Percentiles rank a stretch among this genome's conserved stretches.
Conservation (phyloP, 2,888 invertebrate species). For the Formica aserva region DNA sequence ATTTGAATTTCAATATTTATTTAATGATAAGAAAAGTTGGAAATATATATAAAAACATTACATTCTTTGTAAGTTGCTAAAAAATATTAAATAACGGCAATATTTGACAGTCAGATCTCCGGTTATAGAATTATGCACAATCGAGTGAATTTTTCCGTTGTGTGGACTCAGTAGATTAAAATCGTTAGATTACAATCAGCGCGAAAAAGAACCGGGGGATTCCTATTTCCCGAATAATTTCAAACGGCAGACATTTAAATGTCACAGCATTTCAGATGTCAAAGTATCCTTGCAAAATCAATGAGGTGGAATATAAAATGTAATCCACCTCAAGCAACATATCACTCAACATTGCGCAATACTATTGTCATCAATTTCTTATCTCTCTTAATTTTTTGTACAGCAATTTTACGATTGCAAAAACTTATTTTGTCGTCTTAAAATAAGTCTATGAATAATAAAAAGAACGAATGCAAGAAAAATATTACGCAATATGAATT, state of each 20-base stretch:
- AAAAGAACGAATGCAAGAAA: not conserved
- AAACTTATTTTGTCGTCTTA: not conserved
- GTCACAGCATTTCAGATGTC: constrained; percentile 49
- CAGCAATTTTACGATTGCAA: not conserved
- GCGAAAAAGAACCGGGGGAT: not conserved
- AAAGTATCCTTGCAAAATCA: not conserved
- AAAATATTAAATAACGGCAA: not conserved
- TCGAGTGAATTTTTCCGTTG: not conserved
- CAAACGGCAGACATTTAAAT: constrained; percentile 48
- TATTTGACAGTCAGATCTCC: not conserved
- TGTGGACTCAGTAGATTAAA: not conserved
- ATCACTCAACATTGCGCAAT: constrained; percentile 6
- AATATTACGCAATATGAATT: not conserved
- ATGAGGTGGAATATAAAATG: not conserved
- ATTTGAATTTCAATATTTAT: not conserved
- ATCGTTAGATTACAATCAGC: not conserved
- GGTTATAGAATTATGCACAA: not conserved
- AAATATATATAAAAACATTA: not conserved
- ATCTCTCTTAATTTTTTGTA: not conserved
- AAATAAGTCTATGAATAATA: not conserved
- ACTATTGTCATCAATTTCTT: not conserved
- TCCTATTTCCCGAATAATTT: not conserved
- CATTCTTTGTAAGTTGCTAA: not conserved
- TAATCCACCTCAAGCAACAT: not conserved
- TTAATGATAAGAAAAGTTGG: not conserved